phyloP scores from a whole-genome alignment of 2,888 invertebrate genomes.

The Drosophila demipolita region DNA sequence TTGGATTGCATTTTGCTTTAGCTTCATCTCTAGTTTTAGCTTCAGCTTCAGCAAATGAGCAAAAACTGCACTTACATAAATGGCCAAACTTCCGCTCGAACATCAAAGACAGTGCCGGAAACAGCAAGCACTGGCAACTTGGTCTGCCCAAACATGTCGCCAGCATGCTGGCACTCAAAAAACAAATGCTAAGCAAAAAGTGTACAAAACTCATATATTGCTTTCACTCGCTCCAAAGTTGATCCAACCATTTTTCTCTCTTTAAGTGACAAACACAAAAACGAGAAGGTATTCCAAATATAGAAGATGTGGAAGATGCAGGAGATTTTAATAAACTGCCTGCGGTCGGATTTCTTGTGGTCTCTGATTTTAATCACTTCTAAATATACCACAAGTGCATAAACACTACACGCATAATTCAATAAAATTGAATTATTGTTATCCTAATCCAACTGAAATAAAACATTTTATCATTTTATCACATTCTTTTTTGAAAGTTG shows the following conservation, averaged over 20 bases:
- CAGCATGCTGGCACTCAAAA: conserved; percentile 53
- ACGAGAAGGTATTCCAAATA: conserved; percentile 13
- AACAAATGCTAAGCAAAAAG: conserved; percentile 44
- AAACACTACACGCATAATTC: not conserved
- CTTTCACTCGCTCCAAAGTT: not conserved
- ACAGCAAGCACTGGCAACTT: conserved; percentile 41
- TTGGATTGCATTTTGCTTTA: conserved; percentile 14
- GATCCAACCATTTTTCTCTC: not conserved
- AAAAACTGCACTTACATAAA: conserved; percentile 57
- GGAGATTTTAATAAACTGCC: conserved; percentile 20
- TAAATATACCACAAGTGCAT: not conserved
- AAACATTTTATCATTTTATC: not conserved
- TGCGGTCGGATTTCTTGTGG: not conserved
- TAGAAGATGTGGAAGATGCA: conserved; percentile 13
- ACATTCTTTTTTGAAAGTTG: not conserved
- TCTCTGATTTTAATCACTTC: not conserved
- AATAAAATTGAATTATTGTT: not conserved
- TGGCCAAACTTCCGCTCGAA: conserved; percentile 52
- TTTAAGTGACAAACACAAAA: not conserved
- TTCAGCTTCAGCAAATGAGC: conserved; percentile 58
- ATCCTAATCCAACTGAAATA: not conserved
- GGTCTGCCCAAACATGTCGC: conserved; percentile 51
- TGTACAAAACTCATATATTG: conserved; percentile 2
- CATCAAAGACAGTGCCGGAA: conserved; percentile 52
- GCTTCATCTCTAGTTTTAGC: conserved; percentile 28